Percentiles rank a stretch among this genome's conserved stretches.
Evolutionary conservation across 30 jellyfish, hydroid and myxozoan genomes (phyloP).

Genomic region (Cassiopea xamachana): DNA sequence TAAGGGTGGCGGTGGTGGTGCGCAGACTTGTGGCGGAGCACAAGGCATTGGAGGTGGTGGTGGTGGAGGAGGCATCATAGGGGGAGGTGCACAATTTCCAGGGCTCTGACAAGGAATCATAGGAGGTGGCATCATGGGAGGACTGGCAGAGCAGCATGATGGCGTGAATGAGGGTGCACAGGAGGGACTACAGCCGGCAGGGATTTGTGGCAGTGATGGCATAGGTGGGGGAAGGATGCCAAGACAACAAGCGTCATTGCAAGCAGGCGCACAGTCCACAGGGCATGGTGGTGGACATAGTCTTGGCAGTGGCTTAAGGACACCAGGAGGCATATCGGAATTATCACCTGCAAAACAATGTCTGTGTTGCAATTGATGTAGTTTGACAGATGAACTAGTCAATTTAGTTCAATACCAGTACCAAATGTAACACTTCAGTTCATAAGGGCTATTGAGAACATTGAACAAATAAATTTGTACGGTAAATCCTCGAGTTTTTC

Average conservation of each 20-base stretch:
- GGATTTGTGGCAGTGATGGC: constrained; percentile 64
- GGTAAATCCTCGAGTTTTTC: no score
- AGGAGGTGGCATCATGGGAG: constrained; percentile 81
- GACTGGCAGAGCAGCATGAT: constrained; percentile 72
- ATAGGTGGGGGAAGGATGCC: constrained; percentile 78
- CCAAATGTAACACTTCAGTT: not conserved
- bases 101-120: constrained; percentile 75
- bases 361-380: not conserved
- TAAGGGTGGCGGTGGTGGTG: constrained; percentile 69
- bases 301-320: constrained; percentile 66
- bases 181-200: constrained; percentile 79
- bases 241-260: constrained; percentile 72
- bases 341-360: constrained; percentile 46
- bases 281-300: constrained; percentile 77
- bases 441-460: not conserved
- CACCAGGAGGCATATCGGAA: constrained; percentile 68
- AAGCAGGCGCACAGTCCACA: constrained; percentile 70
- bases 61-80: constrained; percentile 77
- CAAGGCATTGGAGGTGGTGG: constrained; percentile 69
- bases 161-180: constrained; percentile 78
- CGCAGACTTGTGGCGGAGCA: constrained; percentile 66
- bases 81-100: constrained; percentile 69
- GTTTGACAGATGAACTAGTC: not conserved
- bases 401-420: not conserved
- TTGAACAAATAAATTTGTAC: no score